Percentiles rank a stretch among this genome's conserved stretches.
Conservation (phyloP, 2,113 vertebrate species). For the Laterallus jamaicensis region DNA sequence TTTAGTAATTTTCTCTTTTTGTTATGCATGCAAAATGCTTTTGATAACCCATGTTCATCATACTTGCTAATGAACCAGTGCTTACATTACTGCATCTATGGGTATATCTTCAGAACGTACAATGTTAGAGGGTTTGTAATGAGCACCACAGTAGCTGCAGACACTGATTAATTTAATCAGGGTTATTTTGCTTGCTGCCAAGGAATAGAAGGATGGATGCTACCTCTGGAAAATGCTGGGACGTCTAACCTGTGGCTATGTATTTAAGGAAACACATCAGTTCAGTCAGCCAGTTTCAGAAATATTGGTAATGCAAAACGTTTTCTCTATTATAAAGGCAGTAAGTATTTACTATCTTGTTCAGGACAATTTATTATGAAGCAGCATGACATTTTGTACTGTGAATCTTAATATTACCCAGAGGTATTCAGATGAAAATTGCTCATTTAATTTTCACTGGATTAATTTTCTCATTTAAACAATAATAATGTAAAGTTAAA, state of each 20-base stretch:
- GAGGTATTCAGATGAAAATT: slow-evolving; percentile 9
- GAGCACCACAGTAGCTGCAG: not conserved
- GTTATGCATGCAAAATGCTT: slow-evolving; percentile 6
- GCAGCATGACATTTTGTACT: not conserved
- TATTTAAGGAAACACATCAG: not conserved
- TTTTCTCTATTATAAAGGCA: slow-evolving; percentile 1
- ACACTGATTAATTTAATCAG: not conserved
- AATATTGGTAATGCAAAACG: not conserved
- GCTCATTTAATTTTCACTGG: slow-evolving; percentile 45
- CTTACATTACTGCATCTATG: not conserved
- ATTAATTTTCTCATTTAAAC: slow-evolving; percentile 48
- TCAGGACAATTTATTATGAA: slow-evolving; percentile 55
- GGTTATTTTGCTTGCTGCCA: not conserved
- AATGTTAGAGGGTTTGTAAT: not conserved
- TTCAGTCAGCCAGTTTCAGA: slow-evolving; percentile 9
- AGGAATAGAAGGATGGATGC: not conserved
- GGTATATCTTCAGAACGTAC: not conserved
- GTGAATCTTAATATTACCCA: slow-evolving; percentile 8
- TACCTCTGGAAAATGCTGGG: not conserved
- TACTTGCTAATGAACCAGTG: slow-evolving; percentile 8
- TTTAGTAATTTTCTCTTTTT: slow-evolving; percentile 42
- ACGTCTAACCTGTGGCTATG: not conserved
- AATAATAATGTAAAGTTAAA: slow-evolving; percentile 12
- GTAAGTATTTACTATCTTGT: slow-evolving; percentile 40
- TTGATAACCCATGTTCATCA: not conserved